Evolutionary conservation across 2,888 invertebrate genomes (phyloP), one percentile per base, ranked within the genome.

Genomic region (Choreutis nemorana): DNA sequence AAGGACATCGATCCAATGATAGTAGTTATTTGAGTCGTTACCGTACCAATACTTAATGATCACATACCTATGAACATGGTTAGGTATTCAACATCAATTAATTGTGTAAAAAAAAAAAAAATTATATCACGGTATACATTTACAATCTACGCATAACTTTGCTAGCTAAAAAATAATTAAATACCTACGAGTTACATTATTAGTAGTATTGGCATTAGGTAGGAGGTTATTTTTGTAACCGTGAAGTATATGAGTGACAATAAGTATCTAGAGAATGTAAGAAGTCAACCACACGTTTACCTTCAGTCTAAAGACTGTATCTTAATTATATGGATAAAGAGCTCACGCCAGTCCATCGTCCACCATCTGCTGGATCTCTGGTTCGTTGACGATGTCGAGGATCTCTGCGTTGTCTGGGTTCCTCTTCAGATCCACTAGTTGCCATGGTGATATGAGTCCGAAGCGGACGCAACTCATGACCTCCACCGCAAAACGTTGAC

Each of bases 301-400:
- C n/a, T 20, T 4, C 10, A 21, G 12, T 13, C 8, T n/a, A 3
- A 7, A 8, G 4, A 11, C 7, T 14, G 14, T 28, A 24, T 27
- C 3, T 18, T 11, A 5, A 7, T 8, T n/a, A 10, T 18, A 13
- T 15, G n/a, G 22, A 25, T 1, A 6, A 22, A 14, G 8, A 23
- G 73, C 85, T 81, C 64, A 90, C 89, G 89, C 87, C 14, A 91
- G 75, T 13, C 90, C 91, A 50, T 91, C 89, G 46, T 91, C 89
- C 10, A 91, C 85, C 84, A 89, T 86, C 50, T 88, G 86, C 45
- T 87, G 86, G 10, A 92, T 84, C 38, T 84, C 85, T 0, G 85
- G 70, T 40, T 85, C 82, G 31, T 83, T 82, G 31, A 87, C 84
- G 6, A 91, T 71, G 35, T 87, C 85, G 41, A 86, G 70, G 40